Base-by-base conservation (phyloP, 2,888 invertebrate species). In the Perithous albicinctus region DNA sequence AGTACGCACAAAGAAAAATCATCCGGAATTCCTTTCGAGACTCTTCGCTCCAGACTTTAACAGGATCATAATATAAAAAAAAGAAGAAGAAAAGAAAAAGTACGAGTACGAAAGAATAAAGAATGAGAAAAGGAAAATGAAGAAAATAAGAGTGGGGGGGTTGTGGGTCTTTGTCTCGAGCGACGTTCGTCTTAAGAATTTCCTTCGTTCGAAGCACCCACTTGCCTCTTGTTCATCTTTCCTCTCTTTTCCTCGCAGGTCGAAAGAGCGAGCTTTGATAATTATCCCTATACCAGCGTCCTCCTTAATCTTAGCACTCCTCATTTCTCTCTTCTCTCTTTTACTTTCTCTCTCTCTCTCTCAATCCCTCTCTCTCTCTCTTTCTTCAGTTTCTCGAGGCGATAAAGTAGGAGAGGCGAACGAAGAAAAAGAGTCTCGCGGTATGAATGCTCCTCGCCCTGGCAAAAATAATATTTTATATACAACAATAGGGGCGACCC, bases 391-490 rank as follows among this genome's bases (percentile, higher is more conserved):
- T 35, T 61, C 46, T 48, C 54, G 18, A 7, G 51, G 76, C 77
- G 73, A 78, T 78, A 64, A 78, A 73, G 67, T 74, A 78, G 35
- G 15, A 35, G 61, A 43, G n/a, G n/a, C 35, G 43, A 83, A 70
- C 64, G 77, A 78, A 51, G 38, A 63, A 43, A 51, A 63, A 43
- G 74, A 78, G 67, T 86, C 74, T 67, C 63, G 56, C 46, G 76
- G 84, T 87, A 88, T 90, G 89, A 90, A 91, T 90, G 87, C 88
- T n/a, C n/a, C 86, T 86, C 85, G 84, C 80, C 86, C 86, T n/a
- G 87, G 88, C 88, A 86, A 90, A 82, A 90, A 90, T 90, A 90
- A 90, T 90, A 91, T 90, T 90, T 90, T 90, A 90, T 88, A 89
- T 87, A 87, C 88, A 90, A 91, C 90, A 91, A 90, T 88, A 88